Base-by-base conservation (phyloP, 1,140 invertebrate genomes). In the Hestina assimilis region DNA sequence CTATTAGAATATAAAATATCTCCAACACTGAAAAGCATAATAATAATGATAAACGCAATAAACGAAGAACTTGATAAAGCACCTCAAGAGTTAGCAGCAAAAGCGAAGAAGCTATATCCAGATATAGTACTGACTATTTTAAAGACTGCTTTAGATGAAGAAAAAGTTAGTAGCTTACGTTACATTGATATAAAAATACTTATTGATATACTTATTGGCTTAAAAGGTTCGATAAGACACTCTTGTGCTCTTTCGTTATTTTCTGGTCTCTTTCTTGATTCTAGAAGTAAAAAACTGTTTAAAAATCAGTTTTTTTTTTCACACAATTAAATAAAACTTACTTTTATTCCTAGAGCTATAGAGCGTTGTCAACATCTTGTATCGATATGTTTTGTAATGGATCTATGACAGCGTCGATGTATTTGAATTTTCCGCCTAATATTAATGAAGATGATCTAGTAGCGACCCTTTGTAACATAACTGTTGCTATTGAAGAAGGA, bases 141-240 rank as follows among this genome's bases (percentile, higher is more conserved):
- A 42, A 52, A 45, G 1, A 87, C 87, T 12, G 72, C 83, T 1
- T 52, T 80, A 1, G 65, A 88, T 66, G 81, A 89, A 53, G 51
- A 85, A 43, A 89, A 87, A 79, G 89, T 89, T 52, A 26, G 17
- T 29, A n/a, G n/a, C n/a, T n/a, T n/a, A n/a, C n/a, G n/a, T n/a
- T n/a, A n/a, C n/a, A n/a, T n/a, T n/a, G n/a, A n/a, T n/a, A 2
- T 29, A 4, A n/a, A 4, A 20, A 7, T 21, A 6, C 41, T 43
- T 5, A 12, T 11, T 14, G 3, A n/a, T n/a, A n/a, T n/a, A n/a
- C n/a, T n/a, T n/a, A n/a, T n/a, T n/a, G n/a, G n/a, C n/a, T n/a
- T n/a, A n/a, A n/a, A n/a, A n/a, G n/a, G n/a, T n/a, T n/a, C n/a
- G n/a, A n/a, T n/a, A n/a, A n/a, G n/a, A n/a, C n/a, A n/a, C n/a